These are phyloP conservation scores for Coenonympha arcania DNA, from an alignment of 2,888 invertebrate genomes.

Conservation along the genomic window DNA sequence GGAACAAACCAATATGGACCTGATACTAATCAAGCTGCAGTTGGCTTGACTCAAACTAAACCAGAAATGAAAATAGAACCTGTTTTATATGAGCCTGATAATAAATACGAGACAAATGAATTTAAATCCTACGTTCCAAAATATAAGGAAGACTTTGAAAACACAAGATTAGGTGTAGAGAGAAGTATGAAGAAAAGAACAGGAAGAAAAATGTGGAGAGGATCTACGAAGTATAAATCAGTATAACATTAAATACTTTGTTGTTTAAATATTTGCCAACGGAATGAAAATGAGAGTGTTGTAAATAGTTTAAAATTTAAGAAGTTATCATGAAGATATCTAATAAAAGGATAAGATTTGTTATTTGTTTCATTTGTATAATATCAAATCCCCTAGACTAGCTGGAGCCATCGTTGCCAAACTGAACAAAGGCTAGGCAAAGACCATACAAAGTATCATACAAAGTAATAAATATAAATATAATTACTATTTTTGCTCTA, in stretches of 20 bases:
- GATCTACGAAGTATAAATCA: slow-evolving; percentile 46
- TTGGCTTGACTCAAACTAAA: not conserved
- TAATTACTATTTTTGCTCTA: too few species aligned
- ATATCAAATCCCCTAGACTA: not conserved
- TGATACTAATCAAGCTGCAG: not conserved
- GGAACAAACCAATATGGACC: not conserved
- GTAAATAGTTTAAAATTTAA: slow-evolving; percentile 23
- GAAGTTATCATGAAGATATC: not conserved
- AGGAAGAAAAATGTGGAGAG: slow-evolving; percentile 40
- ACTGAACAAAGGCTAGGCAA: too few species aligned
- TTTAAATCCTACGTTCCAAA: slow-evolving; percentile 14
- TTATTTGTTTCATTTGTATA: not conserved
- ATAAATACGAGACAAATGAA: slow-evolving; percentile 4
- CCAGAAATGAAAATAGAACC: not conserved
- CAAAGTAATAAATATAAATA: too few species aligned
- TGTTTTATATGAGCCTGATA: not conserved
- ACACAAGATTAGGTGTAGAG: slow-evolving; percentile 46
- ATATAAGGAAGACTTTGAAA: slow-evolving; percentile 21
- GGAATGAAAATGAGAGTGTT: slow-evolving; percentile 2
- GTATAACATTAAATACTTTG: slow-evolving; percentile 18
- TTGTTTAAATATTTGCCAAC: not conserved
- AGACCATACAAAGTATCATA: too few species aligned
- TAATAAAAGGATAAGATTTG: slow-evolving; percentile 6
- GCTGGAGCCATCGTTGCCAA: too few species aligned
- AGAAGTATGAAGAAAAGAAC: slow-evolving; percentile 45